Conservation (phyloP, 2,888 invertebrate genomes). For the Eucriotettix oculatus region DNA sequence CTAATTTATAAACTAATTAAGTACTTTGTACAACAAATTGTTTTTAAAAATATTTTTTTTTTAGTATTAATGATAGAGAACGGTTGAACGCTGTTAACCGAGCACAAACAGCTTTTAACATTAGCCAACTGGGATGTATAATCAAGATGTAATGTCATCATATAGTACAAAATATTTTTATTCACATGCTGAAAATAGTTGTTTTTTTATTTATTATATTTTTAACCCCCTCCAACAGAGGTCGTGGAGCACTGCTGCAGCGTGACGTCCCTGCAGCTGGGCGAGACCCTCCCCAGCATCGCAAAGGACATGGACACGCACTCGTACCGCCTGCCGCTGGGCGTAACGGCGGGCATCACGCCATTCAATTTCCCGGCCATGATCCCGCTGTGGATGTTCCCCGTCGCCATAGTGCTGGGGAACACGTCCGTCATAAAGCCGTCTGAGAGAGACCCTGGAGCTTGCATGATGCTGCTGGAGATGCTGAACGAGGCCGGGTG, state of each 20-base stretch:
- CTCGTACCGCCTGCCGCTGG: conserved; percentile 80
- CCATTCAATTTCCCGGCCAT: conserved; percentile 99
- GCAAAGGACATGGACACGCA: conserved; percentile 95
- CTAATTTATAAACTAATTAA: too few relatives aligned
- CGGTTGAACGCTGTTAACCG: too few relatives aligned
- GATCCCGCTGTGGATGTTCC: conserved; percentile 97
- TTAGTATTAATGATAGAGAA: too few relatives aligned
- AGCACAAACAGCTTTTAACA: too few relatives aligned
- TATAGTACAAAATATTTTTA: too few relatives aligned
- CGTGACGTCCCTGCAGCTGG: conserved; percentile 80
- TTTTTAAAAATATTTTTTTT: too few relatives aligned
- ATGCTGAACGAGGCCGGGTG: conserved; percentile 86
- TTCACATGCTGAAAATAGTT: background rate
- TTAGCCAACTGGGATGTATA: too few relatives aligned
- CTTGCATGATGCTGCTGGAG: conserved; percentile 87
- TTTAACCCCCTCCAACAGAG: conserved; percentile 55
- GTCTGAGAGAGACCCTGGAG: conserved; percentile 95
- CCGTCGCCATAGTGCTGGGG: conserved; percentile 55
- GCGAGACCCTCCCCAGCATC: conserved; percentile 73
- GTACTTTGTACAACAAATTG: too few relatives aligned
- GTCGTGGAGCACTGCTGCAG: conserved; percentile 94
- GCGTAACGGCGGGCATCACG: conserved; percentile 89
- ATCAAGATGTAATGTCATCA: too few relatives aligned
- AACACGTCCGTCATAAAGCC: conserved; percentile 93
- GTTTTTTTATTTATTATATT: background rate